phyloP scores from a whole-genome alignment of 2,888 invertebrate genomes.

The Macrostomum cliftonense region DNA sequence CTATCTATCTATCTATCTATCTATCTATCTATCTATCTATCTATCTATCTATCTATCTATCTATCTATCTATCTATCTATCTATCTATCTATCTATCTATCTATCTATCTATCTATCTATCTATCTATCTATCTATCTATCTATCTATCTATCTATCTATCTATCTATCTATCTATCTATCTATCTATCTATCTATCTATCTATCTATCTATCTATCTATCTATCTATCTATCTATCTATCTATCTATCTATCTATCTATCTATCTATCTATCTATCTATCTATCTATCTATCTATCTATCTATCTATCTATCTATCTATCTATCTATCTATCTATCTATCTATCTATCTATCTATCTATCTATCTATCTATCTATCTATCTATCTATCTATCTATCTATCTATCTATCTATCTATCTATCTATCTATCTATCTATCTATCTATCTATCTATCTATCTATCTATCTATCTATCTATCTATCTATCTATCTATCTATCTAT shows the following conservation, averaged over 20 bases:
- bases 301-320: constrained; percentile 16
- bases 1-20: constrained; percentile 16
- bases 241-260: constrained; percentile 11
- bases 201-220: no score
- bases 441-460: no score
- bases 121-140: no score
- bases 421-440: no score
- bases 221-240: constrained; percentile 11
- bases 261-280: constrained; percentile 11
- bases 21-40: constrained; percentile 11
- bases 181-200: constrained; percentile 11
- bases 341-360: constrained; percentile 12
- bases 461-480: constrained; percentile 16
- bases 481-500: constrained; percentile 11
- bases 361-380: no score
- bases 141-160: no score
- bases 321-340: no score
- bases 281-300: no score
- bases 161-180: constrained; percentile 15
- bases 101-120: constrained; percentile 11
- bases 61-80: no score
- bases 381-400: constrained; percentile 16
- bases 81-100: constrained; percentile 16
- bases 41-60: no score
- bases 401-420: constrained; percentile 11